Conservation (phyloP, 2,113 vertebrate genomes). For the Strigops habroptila region DNA sequence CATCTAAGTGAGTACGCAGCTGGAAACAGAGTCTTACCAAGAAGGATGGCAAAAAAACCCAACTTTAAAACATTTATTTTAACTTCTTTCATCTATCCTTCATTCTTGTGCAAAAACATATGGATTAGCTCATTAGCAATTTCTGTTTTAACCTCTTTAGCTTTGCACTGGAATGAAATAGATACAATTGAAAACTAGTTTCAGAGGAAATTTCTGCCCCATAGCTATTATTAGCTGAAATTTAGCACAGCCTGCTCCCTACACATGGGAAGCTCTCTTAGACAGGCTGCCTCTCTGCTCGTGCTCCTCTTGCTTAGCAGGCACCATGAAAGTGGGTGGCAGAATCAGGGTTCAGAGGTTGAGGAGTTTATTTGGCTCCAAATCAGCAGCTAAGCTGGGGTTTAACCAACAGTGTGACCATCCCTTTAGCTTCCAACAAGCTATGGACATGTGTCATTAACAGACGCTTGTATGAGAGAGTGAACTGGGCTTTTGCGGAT, state of each 20-base stretch:
- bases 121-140: neutral
- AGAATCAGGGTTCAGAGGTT: neutral
- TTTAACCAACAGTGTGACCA: neutral
- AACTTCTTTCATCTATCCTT: neutral
- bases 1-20: neutral
- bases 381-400: neutral
- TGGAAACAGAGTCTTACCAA: neutral
- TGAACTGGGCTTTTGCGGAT: neutral
- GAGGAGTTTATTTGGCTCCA: neutral
- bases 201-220: neutral
- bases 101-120: neutral
- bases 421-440: neutral
- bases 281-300: neutral
- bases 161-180: neutral
- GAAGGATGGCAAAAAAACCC: neutral
- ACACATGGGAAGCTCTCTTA: neutral
- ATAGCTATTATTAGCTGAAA: neutral
- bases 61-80: neutral
- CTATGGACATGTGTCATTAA: neutral
- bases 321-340: neutral
- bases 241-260: neutral
- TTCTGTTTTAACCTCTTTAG: neutral
- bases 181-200: neutral
- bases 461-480: neutral
- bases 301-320: neutral